These are phyloP conservation scores for Pyrgus malvae DNA, from an alignment of 2,888 invertebrate species.

Conservation along the genomic window DNA sequence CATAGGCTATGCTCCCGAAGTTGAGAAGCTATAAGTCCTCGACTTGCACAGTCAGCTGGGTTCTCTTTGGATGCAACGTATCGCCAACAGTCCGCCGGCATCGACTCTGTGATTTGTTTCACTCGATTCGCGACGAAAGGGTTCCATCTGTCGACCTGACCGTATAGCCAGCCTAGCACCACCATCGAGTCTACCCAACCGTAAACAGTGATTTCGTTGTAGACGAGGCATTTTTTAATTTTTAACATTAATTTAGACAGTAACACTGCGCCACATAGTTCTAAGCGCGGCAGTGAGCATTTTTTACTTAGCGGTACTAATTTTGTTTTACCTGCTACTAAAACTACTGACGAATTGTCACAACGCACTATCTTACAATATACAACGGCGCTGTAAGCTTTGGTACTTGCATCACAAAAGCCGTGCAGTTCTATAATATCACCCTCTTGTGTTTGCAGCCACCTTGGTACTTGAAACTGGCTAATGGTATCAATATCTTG, in stretches of 20 bases:
- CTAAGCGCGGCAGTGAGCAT: not conserved
- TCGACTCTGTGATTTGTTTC: constrained; percentile 25
- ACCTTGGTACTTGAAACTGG: too few relatives aligned
- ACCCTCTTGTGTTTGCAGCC: too few relatives aligned
- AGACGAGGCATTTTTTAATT: not conserved
- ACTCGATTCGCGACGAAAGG: constrained; percentile 29
- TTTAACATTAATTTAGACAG: not conserved
- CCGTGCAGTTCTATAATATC: too few relatives aligned
- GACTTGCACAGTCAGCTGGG: constrained; percentile 34
- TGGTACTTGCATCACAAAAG: too few relatives aligned
- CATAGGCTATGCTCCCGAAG: not conserved
- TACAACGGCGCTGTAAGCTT: too few relatives aligned
- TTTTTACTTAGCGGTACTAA: not conserved
- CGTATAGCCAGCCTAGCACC: constrained; percentile 33
- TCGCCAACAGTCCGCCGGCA: constrained; percentile 31
- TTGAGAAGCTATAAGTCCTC: constrained; percentile 18
- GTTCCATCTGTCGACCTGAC: constrained; percentile 28
- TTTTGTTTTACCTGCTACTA: not conserved
- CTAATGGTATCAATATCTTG: too few relatives aligned
- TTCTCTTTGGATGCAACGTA: constrained; percentile 35
- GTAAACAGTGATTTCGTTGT: not conserved
- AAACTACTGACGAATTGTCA: too few relatives aligned
- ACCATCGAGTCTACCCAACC: constrained; percentile 8
- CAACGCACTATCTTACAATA: too few relatives aligned
- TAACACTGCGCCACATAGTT: not conserved